Percentiles rank a stretch among this genome's conserved stretches.
Conservation (phyloP, 2,888 invertebrate species). For the Melitaea athalia region DNA sequence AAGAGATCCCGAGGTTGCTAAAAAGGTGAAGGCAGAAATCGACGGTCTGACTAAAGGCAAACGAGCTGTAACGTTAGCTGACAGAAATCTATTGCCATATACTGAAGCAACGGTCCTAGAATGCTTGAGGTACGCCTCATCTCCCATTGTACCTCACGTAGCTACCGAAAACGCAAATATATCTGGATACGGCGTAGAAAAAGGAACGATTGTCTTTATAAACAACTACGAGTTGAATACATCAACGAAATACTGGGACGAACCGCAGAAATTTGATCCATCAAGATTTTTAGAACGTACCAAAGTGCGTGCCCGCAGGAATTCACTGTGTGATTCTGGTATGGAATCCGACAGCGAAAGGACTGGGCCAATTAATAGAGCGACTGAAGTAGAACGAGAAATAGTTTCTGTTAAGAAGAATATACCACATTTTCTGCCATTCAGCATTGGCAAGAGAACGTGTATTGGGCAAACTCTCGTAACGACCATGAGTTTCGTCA, state of each 20-base stretch:
- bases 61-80: constrained; percentile 83
- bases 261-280: constrained; percentile 88
- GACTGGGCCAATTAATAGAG: constrained; percentile 50
- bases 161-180: constrained; percentile 89
- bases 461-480: constrained; percentile 93
- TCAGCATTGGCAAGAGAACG: constrained; percentile 93
- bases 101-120: constrained; percentile 92
- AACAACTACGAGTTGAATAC: constrained; percentile 92
- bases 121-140: constrained; percentile 89
- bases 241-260: constrained; percentile 87
- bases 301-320: constrained; percentile 61
- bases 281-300: constrained; percentile 85
- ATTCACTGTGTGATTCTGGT: constrained; percentile 80
- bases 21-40: constrained; percentile 86
- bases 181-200: constrained; percentile 86
- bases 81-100: constrained; percentile 87
- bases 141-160: constrained; percentile 95
- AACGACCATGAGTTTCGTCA: constrained; percentile 88
- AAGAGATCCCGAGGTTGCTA: constrained; percentile 84
- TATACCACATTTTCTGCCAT: constrained; percentile 90
- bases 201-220: constrained; percentile 91
- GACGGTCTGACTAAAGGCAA: constrained; percentile 82
- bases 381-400: constrained; percentile 61
- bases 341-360: constrained; percentile 79
- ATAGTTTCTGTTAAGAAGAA: constrained; percentile 74